phyloP scores from a whole-genome alignment of 2,113 vertebrate species.

The Rhabdomys dilectus region DNA sequence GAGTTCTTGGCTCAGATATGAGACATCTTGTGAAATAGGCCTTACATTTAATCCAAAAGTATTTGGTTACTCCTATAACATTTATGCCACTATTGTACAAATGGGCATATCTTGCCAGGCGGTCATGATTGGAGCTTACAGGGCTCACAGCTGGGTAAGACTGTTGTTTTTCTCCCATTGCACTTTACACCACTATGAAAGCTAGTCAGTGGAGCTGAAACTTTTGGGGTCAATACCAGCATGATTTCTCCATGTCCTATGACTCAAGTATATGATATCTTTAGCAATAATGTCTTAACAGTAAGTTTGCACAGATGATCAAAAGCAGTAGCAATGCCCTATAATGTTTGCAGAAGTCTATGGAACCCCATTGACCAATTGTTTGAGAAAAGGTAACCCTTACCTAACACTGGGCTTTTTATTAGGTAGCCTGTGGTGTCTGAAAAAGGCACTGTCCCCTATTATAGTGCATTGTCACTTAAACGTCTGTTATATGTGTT shows the following conservation, averaged over 20 bases:
- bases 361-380: neutral
- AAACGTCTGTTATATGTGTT: neutral
- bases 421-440: neutral
- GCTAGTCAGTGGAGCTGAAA: neutral
- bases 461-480: neutral
- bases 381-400: neutral
- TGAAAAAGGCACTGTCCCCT: neutral
- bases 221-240: neutral
- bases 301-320: neutral
- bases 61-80: neutral
- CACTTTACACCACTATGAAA: neutral
- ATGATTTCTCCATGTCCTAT: neutral
- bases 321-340: neutral
- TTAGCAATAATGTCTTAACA: neutral
- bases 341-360: no score
- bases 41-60: neutral
- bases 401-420: neutral
- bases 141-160: neutral
- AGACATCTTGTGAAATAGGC: neutral
- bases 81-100: neutral
- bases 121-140: neutral
- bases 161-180: neutral
- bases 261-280: neutral
- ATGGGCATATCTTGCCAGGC: no score
- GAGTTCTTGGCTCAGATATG: neutral